These are phyloP conservation scores for Thecophora atra DNA, from an alignment of 2,888 invertebrate genomes.

Conservation along the genomic window DNA sequence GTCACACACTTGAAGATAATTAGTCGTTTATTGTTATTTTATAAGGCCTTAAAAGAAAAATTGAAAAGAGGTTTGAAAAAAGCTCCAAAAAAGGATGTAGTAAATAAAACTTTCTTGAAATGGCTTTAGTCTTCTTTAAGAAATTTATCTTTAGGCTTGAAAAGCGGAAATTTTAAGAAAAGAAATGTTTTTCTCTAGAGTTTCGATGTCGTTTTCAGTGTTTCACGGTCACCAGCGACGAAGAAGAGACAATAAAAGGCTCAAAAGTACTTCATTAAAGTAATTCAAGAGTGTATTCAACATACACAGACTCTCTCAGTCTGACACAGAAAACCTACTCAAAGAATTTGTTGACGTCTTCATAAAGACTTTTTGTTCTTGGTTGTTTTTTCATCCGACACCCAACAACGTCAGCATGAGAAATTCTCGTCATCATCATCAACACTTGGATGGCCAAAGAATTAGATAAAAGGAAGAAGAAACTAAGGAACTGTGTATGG, in stretches of 20 bases:
- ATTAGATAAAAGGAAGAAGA: background rate
- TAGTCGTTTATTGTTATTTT: too few species aligned
- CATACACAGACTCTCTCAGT: background rate
- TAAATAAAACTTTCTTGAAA: too few species aligned
- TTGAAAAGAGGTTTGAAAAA: too few species aligned
- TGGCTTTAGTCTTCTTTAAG: too few species aligned
- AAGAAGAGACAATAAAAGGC: conserved; percentile 24
- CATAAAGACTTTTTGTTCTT: background rate
- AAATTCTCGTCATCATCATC: conserved; percentile 19
- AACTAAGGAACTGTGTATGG: background rate
- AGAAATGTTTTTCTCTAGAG: too few species aligned
- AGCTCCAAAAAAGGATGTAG: too few species aligned
- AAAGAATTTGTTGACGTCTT: background rate
- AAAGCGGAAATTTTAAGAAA: too few species aligned
- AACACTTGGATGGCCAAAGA: background rate
- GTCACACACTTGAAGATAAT: too few species aligned
- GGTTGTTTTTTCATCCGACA: background rate
- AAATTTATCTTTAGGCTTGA: too few species aligned
- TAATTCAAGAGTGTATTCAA: conserved; percentile 7
- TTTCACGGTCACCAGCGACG: background rate
- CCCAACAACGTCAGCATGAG: conserved; percentile 10
- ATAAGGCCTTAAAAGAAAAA: too few species aligned
- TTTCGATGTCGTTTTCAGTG: background rate
- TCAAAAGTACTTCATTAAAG: conserved; percentile 28
- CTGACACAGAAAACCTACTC: background rate